phyloP scores from a whole-genome alignment of 2,797 vertebrate species.

The Peromyscus attwateri region DNA sequence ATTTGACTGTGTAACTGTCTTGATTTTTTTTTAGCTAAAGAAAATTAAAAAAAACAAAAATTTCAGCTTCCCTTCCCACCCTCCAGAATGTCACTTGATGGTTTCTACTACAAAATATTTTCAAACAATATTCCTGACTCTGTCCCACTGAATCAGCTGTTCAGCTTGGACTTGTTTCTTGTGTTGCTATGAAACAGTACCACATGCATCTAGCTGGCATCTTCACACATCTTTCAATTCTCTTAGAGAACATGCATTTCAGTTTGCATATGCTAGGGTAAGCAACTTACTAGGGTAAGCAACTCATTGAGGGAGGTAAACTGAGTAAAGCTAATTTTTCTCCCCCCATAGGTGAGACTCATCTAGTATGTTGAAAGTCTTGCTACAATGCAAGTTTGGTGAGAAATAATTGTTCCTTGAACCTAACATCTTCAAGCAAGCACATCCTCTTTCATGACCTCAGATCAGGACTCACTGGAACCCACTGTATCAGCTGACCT shows the following conservation, averaged over 20 bases:
- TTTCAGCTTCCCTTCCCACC: background rate
- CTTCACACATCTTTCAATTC: background rate
- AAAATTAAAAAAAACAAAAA: constrained; percentile 30
- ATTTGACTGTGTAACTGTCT: constrained; percentile 25
- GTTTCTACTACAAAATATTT: constrained; percentile 59
- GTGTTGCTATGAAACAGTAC: no score
- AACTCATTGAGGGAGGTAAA: background rate
- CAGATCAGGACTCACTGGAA: background rate
- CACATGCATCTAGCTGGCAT: background rate
- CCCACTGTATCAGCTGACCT: background rate
- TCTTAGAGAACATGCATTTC: background rate
- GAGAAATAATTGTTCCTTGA: background rate
- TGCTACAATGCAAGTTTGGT: background rate
- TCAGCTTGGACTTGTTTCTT: background rate
- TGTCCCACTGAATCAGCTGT: background rate
- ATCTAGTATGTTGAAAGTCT: background rate
- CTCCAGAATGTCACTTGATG: constrained; percentile 41
- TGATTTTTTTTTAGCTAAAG: background rate
- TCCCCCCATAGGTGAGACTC: background rate
- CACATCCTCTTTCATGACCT: background rate
- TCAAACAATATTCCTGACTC: constrained; percentile 33
- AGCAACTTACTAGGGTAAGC: background rate
- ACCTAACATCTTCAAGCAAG: background rate
- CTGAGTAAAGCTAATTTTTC: background rate
- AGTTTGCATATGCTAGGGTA: background rate